Evolutionary conservation across 2,113 vertebrate species (phyloP).

Genomic region (Daubentonia madagascariensis): DNA sequence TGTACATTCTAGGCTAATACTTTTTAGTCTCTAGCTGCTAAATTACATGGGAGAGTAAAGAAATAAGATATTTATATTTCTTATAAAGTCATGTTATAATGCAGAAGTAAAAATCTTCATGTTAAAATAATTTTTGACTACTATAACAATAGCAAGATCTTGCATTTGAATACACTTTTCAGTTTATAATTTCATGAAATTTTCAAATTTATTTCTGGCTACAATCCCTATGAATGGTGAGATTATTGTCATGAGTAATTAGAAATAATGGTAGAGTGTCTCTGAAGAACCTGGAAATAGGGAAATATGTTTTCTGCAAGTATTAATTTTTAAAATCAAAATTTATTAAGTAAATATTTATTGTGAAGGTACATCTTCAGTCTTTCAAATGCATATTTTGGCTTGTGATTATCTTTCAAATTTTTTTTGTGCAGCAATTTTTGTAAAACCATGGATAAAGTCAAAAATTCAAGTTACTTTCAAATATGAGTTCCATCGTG

Average conservation of each 20-base stretch:
- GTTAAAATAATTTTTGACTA: background rate
- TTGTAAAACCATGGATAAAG: too few species aligned
- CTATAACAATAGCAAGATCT: background rate
- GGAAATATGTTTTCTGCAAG: background rate
- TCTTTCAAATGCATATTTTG: too few species aligned
- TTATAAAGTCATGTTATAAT: background rate
- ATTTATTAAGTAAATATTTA: too few species aligned
- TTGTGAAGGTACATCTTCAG: too few species aligned
- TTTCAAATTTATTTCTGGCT: background rate
- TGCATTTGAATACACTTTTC: background rate
- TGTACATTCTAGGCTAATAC: background rate
- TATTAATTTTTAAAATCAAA: background rate
- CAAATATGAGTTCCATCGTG: too few species aligned
- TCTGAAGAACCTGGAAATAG: background rate
- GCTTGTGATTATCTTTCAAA: too few species aligned
- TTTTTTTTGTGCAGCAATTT: too few species aligned
- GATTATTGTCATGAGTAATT: background rate
- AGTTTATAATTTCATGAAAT: background rate
- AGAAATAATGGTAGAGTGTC: background rate
- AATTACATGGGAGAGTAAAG: background rate
- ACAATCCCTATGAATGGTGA: background rate
- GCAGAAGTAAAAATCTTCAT: background rate
- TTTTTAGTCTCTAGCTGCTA: background rate
- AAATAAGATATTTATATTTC: background rate
- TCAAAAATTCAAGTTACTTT: too few species aligned